Percentiles rank a stretch among this genome's conserved stretches.
phyloP scores from a whole-genome alignment of 2,113 vertebrate species.

The Ceuthmochares aereus region DNA sequence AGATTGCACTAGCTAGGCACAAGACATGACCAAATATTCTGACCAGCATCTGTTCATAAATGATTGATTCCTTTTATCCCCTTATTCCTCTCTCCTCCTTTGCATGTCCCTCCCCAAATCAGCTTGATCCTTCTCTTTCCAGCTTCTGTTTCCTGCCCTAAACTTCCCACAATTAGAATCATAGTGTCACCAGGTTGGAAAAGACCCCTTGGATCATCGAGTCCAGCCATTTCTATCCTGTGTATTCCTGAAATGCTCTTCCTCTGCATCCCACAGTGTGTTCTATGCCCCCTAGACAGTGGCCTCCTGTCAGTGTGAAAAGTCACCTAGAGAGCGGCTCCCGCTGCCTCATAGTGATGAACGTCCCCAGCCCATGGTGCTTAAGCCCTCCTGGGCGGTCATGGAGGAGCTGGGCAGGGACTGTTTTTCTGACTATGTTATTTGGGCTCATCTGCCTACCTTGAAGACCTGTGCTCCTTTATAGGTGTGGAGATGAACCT shows the following conservation, averaged over 20 bases:
- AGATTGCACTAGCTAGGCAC: fast-evolving
- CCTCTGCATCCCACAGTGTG: not conserved
- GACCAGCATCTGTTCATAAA: not conserved
- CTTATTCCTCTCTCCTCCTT: not conserved
- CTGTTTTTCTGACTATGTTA: not conserved
- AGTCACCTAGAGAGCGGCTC: not conserved
- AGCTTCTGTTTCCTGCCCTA: not conserved
- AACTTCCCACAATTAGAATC: not conserved
- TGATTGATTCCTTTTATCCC: not conserved
- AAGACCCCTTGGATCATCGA: too few species aligned
- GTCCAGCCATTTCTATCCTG: too few species aligned
- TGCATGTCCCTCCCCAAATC: not conserved
- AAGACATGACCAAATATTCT: fast-evolving
- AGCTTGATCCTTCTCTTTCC: not conserved
- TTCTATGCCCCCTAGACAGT: not conserved
- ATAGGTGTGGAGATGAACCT: not conserved
- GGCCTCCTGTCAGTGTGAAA: fast-evolving
- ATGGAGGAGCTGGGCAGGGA: not conserved
- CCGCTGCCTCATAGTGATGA: too few species aligned
- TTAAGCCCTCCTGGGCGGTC: not conserved
- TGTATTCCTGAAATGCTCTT: not conserved
- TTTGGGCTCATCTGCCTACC: not conserved
- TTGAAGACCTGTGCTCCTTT: not conserved
- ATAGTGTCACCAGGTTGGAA: too few species aligned
- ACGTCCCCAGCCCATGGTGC: not conserved